Evolutionary conservation across 2,888 invertebrate species (phyloP), one percentile per base, ranked within the genome.

Genomic region (Leucophenga montana): DNA sequence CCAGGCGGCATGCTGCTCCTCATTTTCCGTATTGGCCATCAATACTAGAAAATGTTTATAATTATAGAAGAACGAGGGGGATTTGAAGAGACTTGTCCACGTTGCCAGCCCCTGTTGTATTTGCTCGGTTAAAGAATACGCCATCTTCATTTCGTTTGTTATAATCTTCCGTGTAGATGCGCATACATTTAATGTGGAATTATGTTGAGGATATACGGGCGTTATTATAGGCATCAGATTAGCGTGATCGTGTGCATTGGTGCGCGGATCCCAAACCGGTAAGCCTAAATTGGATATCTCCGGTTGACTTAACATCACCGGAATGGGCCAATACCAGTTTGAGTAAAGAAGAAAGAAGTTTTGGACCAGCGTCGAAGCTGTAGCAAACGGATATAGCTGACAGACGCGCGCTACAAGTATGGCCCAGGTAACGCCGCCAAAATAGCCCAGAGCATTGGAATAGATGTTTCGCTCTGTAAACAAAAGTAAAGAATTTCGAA

Each of bases 211-310:
- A 90, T 97, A 98, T 0, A 97, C 97, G 0, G 98, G 98, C 0
- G 98, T 98, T 80, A 99, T 97, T 84, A 99, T 98, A 11, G 98
- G 98, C 98, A 97, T 96, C 79, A 98, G 89, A 89, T 98, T 98
- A 89, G 93, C 97, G 20, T 97, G 91, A 85, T 97, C 97, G 1
- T 54, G 3, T 8, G 9, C 18, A n/a, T 54, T 20, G 0, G 1
- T 54, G 8, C 39, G 39, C 8, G 98, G 97, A 90, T 98, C 98
- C 98, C 98, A 98, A 0, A 97, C 75, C 74, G 95, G 78, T 95
- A 95, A 54, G 9, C 18, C 54, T n/a, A 54, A 54, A 20, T 54
- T 3, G 4, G 11, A 16, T 8, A 18, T 13, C 13, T 54, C 85
- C 97, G 97, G 18, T 0, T 54, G 0, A 20, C 22, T 4, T 3